These are phyloP conservation scores for Tetramorium alpestre DNA, from an alignment of 1,140 invertebrate genomes.

Conservation along the genomic window DNA sequence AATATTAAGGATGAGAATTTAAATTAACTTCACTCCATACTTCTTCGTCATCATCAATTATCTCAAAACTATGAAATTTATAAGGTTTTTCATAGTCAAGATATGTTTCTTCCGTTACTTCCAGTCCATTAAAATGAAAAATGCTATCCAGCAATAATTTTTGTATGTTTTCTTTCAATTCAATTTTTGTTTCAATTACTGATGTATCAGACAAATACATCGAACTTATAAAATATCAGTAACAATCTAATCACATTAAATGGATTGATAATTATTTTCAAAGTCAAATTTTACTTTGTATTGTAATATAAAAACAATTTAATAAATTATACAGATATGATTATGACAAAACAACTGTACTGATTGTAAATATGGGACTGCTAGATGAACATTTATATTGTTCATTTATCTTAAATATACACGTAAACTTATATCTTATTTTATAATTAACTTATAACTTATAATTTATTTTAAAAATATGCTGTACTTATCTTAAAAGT, in stretches of 20 bases:
- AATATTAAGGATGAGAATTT: too few relatives aligned
- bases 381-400: too few relatives aligned
- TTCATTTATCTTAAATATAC: too few relatives aligned
- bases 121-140: background rate
- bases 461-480: too few relatives aligned
- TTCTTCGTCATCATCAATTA: background rate
- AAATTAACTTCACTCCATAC: background rate
- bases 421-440: too few relatives aligned
- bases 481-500: too few relatives aligned
- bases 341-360: too few relatives aligned
- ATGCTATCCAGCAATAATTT: background rate
- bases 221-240: background rate
- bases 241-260: background rate
- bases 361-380: background rate
- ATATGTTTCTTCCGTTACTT: background rate
- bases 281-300: background rate
- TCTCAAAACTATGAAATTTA: background rate
- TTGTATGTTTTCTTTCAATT: slow-evolving; percentile 15
- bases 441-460: too few relatives aligned
- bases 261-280: background rate
- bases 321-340: too few relatives aligned
- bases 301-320: too few relatives aligned
- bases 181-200: background rate
- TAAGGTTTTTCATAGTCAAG: background rate
- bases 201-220: background rate